Evolutionary conservation across 1,140 invertebrate genomes (phyloP), one percentile per base, ranked within the genome.

Genomic region (Leptinotarsa defecta): DNA sequence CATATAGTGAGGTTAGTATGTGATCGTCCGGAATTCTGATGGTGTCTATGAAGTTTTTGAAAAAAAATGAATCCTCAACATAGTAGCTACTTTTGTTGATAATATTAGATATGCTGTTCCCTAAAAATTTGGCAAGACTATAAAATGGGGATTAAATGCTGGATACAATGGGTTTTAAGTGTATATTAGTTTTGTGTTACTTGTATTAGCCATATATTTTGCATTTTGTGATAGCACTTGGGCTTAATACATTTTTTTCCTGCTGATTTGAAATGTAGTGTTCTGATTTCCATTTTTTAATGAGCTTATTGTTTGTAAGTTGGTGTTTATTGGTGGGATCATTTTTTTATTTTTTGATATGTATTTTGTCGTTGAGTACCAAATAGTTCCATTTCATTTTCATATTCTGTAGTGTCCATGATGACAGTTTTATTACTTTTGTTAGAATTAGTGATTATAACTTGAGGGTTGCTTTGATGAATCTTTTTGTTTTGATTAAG

Each of bases 151-250:
- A 22, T 22, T 22, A 1, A 22, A 22, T 22, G 22, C 22, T 22
- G 22, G 22, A 22, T 22, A 22, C 22, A 22, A 22, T 22, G 22
- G 22, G 22, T 22, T 22, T 22, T 2, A 22, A 22, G 22, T 22
- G 2, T 22, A 22, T 64, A 57, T 71, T 71, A 6, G 3, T 20
- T 61, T 71, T 61, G 49, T 71, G 70, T 19, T 62, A 20, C 3
- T 71, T 71, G 13, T 49, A 48, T 24, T 70, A 8, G 3, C 73
- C 63, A 68, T 74, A 68, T 13, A 74, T 68, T 74, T 74, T 74
- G 52, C 3, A 22, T 27, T 22, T 22, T 22, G 61, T 0, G n/a
- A 27, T 8, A 52, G 49, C 8, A 52, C 15, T 52, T 15, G 0
- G 13, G 49, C 4, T 15, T 52, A 11, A 27, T 27, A 22, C 22